Base-by-base conservation (phyloP, 2,113 vertebrate species). In the Siniperca knerii region DNA sequence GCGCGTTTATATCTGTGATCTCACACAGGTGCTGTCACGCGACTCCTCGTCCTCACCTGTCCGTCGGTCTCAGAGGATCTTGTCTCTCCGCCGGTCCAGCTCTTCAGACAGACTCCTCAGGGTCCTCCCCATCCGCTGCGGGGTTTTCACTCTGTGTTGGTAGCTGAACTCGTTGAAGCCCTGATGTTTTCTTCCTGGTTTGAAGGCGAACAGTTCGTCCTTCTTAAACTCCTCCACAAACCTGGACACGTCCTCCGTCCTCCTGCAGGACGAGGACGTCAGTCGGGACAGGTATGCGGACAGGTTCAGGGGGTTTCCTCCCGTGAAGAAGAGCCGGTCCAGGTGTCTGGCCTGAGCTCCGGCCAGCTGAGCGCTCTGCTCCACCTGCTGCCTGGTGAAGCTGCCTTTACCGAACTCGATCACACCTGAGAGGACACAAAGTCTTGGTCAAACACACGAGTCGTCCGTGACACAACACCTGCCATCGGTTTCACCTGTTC, bases 321-420 rank as follows among this genome's bases (percentile, higher is more conserved):
- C 37, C 0, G 64, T 66, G 37, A 66, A 66, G 64, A 66, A 66
- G 64, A 66, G 37, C n/a, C 64, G 5, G 64, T 66, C 64, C 64
- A 66, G 64, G 40, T 66, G 4, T 66, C 8, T 42, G 64, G 64
- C 64, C 21, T 44, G 37, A 66, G 20, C 64, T 12, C 64, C 64
- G 10, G 64, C 64, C 64, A 66, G 64, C 2, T 66, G 64, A n/a
- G 64, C 37, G 37, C 64, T 66, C 64, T 66, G 64, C 64, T 66
- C 64, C 64, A 66, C 64, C 64, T 66, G 64, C 37, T 66, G 64
- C 37, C 4, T 6, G 1, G 64, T 66, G 64, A 42, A 66, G 37
- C 37, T 66, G 37, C 64, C 64, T 15, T 66, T 66, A 12, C 64
- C 64, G 21, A 66, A 66, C 64, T 66, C 64, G 20, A 66, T 66